Conservation (phyloP, 1,140 invertebrate species). For the Drosophila micromelanica region DNA sequence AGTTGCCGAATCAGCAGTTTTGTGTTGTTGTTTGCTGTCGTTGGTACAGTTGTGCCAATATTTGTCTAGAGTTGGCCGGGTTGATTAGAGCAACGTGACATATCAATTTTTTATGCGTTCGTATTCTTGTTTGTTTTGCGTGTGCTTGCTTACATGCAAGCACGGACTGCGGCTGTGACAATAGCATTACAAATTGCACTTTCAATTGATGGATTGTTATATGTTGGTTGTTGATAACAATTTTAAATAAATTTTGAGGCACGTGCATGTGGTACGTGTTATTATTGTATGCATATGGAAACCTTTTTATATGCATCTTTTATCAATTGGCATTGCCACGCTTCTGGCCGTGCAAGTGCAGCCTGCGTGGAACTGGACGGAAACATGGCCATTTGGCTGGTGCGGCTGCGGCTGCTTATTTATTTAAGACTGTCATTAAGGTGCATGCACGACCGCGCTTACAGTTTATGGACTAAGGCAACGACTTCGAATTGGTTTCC, state of each 20-base stretch:
- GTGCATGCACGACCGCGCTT: conserved; percentile 45
- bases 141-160: background rate
- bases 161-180: too few relatives aligned
- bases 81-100: background rate
- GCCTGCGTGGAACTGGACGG: background rate
- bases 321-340: conserved; percentile 13
- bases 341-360: conserved; percentile 13
- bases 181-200: too few relatives aligned
- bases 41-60: conserved; percentile 25
- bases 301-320: conserved; percentile 16
- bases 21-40: conserved; percentile 6
- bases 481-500: conserved; percentile 12
- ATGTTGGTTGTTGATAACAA: background rate
- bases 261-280: background rate
- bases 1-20: conserved; percentile 22
- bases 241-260: background rate
- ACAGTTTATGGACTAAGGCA: conserved; percentile 55
- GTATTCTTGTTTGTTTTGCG: background rate
- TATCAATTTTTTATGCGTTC: background rate
- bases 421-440: conserved; percentile 58
- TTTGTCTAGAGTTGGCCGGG: background rate
- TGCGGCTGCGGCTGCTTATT: conserved; percentile 50
- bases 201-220: too few relatives aligned
- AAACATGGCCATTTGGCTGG: conserved; percentile 5
- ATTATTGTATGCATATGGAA: background rate